Base-by-base conservation (phyloP, 2,113 vertebrate genomes). In the Myiopsitta monachus region DNA sequence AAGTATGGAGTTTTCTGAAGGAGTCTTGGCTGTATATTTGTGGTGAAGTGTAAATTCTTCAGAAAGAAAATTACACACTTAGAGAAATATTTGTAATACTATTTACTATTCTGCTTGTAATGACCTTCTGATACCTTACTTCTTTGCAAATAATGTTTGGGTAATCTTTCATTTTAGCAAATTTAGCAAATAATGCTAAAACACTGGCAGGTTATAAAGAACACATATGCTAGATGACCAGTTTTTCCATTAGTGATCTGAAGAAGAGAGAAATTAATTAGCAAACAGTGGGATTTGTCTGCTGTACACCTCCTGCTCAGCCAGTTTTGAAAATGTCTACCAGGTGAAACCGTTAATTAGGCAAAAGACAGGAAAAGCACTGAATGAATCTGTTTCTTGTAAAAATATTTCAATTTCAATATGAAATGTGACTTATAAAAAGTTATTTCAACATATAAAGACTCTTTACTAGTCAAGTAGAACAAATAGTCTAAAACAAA, bases 211-310 rank as follows among this genome's bases (percentile, higher is more conserved):
- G 52, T 90, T 78, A 88, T 74, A 95, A 77, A 68, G 59, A 82
- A 61, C 63, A 87, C 31, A 22, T 43, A 47, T 27, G 28, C 24
- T 69, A 86, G 89, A 83, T 64, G 84, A 92, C 78, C 64, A 90
- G 72, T 95, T 91, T 94, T 96, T 92, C 75, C 5, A 6, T 92
- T 84, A 85, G 57, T 55, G 73, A 63, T 94, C 75, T 83, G 75
- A 91, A 83, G 87, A 88, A 55, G 46, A 87, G 61, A 82, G 18
- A 94, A 96, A 92, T 77, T 96, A 96, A 96, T 93, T 94, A 95
- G 61, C 43, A 92, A 96, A 61, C 68, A 81, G 38, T 59, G 68
- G 46, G 68, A 95, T 91, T 88, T 95, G 43, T 90, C 87, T 94
- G 57, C 55, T 89, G 6, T 78, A 63, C 18, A 86, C 18, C 39